A percentile compares a stretch with the other conserved stretches of the same genome.
Evolutionary conservation across 2,113 vertebrate genomes (phyloP).

Genomic region (Vulpes vulpes): DNA sequence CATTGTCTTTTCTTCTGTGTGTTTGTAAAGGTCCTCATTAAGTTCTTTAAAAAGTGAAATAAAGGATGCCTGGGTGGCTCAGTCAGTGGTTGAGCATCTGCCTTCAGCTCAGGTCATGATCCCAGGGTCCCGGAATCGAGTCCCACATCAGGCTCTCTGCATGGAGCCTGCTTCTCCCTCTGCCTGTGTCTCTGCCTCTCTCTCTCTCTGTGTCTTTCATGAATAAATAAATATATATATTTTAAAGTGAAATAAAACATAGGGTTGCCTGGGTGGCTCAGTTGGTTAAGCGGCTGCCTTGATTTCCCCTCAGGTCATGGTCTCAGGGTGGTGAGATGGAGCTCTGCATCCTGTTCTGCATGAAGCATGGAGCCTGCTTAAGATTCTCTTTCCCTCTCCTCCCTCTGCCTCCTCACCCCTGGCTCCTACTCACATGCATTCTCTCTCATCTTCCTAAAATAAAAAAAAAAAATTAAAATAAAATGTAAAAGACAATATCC

Average conservation of each 20-base stretch:
- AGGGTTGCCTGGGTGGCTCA: too few species aligned
- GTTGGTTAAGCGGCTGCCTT: too few species aligned
- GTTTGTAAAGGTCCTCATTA: constrained; percentile 19
- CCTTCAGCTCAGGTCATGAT: not conserved
- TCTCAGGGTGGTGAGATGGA: too few species aligned
- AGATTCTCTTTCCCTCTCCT: not conserved
- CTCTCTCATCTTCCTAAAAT: not conserved
- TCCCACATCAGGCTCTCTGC: not conserved
- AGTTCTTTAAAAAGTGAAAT: not conserved
- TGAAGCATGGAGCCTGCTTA: not conserved
- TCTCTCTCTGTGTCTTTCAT: too few species aligned
- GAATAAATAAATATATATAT: too few species aligned
- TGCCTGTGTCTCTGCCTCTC: not conserved
- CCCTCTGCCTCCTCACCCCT: not conserved
- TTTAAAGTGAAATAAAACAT: too few species aligned
- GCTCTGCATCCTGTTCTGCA: too few species aligned
- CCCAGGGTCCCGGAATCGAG: not conserved
- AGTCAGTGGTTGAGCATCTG: not conserved
- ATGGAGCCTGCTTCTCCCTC: not conserved
- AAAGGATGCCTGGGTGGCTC: not conserved
- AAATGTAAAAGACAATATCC: not conserved
- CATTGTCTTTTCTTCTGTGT: not conserved
- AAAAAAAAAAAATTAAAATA: not conserved
- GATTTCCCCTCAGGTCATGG: too few species aligned
- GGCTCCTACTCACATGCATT: not conserved